Conservation (phyloP, 2,888 invertebrate genomes). For the Eumerus sabulonum region DNA sequence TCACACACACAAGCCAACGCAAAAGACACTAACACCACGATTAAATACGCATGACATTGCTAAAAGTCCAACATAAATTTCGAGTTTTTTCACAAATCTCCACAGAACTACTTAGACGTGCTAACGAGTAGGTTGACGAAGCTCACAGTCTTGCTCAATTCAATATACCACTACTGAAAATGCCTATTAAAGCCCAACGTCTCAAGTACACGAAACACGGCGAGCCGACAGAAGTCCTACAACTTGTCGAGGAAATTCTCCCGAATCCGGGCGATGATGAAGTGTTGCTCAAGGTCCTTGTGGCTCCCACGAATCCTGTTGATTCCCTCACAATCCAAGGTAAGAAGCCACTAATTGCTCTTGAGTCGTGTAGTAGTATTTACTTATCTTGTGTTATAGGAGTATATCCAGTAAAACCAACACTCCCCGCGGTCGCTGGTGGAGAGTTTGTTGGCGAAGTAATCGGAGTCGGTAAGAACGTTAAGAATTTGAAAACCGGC, state of each 20-base stretch:
- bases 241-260: constrained; percentile 81
- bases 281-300: constrained; percentile 90
- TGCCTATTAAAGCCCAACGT: constrained; percentile 81
- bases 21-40: too few species aligned
- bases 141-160: too few species aligned
- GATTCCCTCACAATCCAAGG: constrained; percentile 99
- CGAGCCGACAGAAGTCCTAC: constrained; percentile 89
- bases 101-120: too few species aligned
- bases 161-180: too few species aligned
- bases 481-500: constrained; percentile 81
- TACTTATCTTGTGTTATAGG: constrained; percentile 73
- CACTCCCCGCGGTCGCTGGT: constrained; percentile 94
- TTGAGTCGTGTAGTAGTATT: too few species aligned
- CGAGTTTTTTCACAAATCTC: too few species aligned
- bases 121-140: too few species aligned
- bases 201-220: constrained; percentile 88
- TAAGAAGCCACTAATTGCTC: constrained; percentile 70
- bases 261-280: constrained; percentile 82
- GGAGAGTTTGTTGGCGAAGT: constrained; percentile 97
- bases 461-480: constrained; percentile 84
- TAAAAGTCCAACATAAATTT: too few species aligned
- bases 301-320: constrained; percentile 95
- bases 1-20: too few species aligned
- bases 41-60: too few species aligned
- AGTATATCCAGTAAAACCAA: constrained; percentile 87